Evolutionary conservation across 2,797 vertebrate species (phyloP).

Genomic region (Enteromius trimaculatus): DNA sequence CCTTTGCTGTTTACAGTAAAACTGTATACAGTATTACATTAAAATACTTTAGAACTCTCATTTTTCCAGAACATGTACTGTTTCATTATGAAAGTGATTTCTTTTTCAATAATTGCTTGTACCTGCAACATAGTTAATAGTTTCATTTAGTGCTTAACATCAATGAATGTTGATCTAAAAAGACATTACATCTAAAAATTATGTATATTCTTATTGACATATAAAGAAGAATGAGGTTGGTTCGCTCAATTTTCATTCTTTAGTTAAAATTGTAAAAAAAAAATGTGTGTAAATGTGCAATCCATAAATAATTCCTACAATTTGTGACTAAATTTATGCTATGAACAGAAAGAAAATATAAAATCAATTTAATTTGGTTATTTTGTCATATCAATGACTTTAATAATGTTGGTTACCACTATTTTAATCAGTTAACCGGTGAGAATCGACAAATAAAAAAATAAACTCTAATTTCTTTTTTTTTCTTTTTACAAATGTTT

Average conservation of each 20-base stretch:
- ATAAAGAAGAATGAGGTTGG: neutral
- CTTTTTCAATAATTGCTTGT: neutral
- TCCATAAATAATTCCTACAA: neutral
- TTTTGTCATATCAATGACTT: neutral
- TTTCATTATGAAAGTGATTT: slow-evolving; percentile 8
- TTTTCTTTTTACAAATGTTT: no score
- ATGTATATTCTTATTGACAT: neutral
- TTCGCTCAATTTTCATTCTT: neutral
- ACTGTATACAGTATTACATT: no score
- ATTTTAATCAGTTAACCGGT: neutral
- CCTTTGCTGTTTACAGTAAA: no score
- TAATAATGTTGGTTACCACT: neutral
- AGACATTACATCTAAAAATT: neutral
- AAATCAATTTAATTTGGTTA: neutral
- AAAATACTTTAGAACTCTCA: neutral
- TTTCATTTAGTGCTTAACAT: neutral
- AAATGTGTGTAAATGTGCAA: neutral
- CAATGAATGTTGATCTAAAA: neutral
- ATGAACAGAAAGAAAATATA: neutral
- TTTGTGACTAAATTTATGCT: neutral
- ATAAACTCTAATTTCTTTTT: neutral
- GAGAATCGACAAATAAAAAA: neutral
- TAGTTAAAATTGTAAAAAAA: neutral
- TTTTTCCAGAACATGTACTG: neutral
- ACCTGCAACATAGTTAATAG: neutral